phyloP scores from a whole-genome alignment of 2,888 invertebrate genomes.

The Eilema depressum region DNA sequence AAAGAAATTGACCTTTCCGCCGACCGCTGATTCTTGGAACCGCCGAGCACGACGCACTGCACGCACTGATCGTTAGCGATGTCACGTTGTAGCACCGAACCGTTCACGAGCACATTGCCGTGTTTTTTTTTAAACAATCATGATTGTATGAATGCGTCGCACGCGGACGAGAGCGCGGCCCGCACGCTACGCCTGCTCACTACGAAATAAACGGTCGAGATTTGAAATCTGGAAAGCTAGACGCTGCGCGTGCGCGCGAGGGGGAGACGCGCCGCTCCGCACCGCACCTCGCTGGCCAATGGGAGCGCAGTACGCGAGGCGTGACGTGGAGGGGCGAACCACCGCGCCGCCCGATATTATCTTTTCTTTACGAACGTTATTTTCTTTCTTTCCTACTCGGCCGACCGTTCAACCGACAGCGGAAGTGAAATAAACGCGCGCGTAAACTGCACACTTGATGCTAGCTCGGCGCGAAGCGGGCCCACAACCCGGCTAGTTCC shows the following conservation, averaged over 20 bases:
- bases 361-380: conserved; percentile 83
- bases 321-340: conserved; percentile 72
- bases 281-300: conserved; percentile 67
- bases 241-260: conserved; percentile 80
- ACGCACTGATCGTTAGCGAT: conserved; percentile 81
- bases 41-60: conserved; percentile 76
- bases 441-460: conserved; percentile 75
- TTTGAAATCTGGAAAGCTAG: conserved; percentile 85
- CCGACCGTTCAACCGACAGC: conserved; percentile 83
- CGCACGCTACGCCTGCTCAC: conserved; percentile 77
- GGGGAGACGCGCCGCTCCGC: conserved; percentile 48
- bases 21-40: conserved; percentile 59
- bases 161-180: conserved; percentile 60
- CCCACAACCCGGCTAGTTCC: conserved; percentile 34
- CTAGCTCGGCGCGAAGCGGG: conserved; percentile 21
- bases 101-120: conserved; percentile 81
- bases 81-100: conserved; percentile 82
- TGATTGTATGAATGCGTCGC: conserved; percentile 59
- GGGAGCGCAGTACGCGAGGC: conserved; percentile 71
- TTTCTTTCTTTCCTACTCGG: conserved; percentile 82
- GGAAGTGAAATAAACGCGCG: conserved; percentile 85
- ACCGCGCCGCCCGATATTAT: conserved; percentile 76
- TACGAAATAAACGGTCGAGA: conserved; percentile 87
- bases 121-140: conserved; percentile 71
- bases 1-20: conserved; percentile 86